Percentiles rank a stretch among this genome's conserved stretches.
These are phyloP conservation scores for Brachionus koreanus DNA, from an alignment of 1,140 invertebrate genomes.

Conservation along the genomic window DNA sequence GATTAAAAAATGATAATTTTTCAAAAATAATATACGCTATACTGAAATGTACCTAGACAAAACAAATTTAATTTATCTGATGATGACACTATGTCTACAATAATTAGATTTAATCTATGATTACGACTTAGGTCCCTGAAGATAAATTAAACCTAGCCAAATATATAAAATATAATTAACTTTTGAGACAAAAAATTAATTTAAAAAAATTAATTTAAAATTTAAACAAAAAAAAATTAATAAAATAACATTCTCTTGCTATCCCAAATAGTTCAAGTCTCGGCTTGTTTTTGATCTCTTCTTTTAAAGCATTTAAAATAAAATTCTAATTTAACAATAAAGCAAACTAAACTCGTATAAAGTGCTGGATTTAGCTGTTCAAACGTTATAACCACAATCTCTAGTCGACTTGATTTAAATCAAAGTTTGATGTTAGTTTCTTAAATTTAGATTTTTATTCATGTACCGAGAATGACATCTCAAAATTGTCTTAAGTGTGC, in stretches of 20 bases:
- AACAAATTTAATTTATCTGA: not conserved
- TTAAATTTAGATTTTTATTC: not conserved
- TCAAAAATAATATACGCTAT: constrained; percentile 25
- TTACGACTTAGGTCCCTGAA: constrained; percentile 37
- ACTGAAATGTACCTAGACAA: not conserved
- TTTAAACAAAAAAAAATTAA: not conserved
- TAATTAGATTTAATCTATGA: constrained; percentile 15
- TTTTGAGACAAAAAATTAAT: not conserved
- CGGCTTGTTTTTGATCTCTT: not conserved
- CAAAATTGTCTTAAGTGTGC: not conserved
- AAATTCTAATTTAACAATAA: not conserved
- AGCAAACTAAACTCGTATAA: not conserved
- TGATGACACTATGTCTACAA: constrained; percentile 26
- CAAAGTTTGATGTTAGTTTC: not conserved
- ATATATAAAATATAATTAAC: not conserved
- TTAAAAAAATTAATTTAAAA: not conserved
- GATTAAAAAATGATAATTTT: constrained; percentile 14
- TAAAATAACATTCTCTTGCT: not conserved
- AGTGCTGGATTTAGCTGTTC: not conserved
- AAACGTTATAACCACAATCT: not conserved
- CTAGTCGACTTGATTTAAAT: not conserved
- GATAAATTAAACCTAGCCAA: not conserved
- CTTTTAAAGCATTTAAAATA: too few species aligned
- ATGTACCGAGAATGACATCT: not conserved
- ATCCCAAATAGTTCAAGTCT: not conserved